Conservation (phyloP, 2,113 vertebrate species). For the Protobothrops flavoviridis region DNA sequence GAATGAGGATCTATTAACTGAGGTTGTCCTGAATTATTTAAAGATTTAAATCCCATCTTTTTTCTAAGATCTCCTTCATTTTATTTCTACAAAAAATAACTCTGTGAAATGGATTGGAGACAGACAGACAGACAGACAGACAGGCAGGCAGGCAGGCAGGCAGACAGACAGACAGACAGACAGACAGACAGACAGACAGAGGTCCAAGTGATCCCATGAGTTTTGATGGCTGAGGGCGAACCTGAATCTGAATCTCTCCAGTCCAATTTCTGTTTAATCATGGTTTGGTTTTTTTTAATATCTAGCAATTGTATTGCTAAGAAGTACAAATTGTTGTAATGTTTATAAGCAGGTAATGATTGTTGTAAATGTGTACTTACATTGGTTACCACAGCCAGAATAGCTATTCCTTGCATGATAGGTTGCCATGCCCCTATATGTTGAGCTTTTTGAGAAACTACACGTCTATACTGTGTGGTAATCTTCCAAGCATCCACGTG, state of each 20-base stretch:
- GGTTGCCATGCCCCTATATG: slow-evolving; percentile 94
- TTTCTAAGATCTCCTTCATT: neutral
- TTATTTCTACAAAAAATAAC: neutral
- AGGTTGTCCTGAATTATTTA: neutral
- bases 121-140: too few relatives aligned
- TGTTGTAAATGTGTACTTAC: slow-evolving; percentile 66
- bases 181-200: neutral
- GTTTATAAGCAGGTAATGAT: neutral
- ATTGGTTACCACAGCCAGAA: slow-evolving; percentile 90
- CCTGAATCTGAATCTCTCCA: neutral
- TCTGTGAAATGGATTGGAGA: neutral
- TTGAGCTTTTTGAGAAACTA: slow-evolving; percentile 86
- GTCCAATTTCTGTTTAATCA: neutral
- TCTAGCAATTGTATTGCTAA: neutral
- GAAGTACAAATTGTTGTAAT: neutral
- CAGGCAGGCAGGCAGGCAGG: too few relatives aligned
- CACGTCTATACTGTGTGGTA: slow-evolving; percentile 87
- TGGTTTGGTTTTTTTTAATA: neutral
- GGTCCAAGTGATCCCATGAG: neutral
- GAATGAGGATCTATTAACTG: neutral
- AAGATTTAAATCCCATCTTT: neutral
- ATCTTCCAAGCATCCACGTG: slow-evolving; percentile 92
- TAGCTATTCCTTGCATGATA: slow-evolving; percentile 88
- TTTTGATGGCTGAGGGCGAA: neutral
- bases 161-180: too few relatives aligned